phyloP scores from a whole-genome alignment of 1,140 invertebrate species.

The Cotesia chilonis region DNA sequence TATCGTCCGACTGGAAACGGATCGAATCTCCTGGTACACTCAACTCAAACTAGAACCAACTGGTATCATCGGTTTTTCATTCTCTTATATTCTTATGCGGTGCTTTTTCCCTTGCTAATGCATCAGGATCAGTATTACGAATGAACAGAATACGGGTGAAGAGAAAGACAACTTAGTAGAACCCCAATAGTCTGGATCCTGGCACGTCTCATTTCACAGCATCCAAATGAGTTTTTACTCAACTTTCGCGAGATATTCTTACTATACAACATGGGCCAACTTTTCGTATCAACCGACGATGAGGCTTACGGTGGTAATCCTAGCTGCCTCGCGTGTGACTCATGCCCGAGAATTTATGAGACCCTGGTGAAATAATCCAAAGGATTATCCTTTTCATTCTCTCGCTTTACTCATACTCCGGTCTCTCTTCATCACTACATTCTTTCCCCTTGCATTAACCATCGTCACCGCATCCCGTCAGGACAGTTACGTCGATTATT shows the following conservation, averaged over 20 bases:
- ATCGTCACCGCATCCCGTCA: background rate
- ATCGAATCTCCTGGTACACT: slow-evolving; percentile 29
- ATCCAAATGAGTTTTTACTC: slow-evolving; percentile 39
- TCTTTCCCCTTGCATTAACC: slow-evolving; percentile 2
- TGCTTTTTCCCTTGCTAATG: slow-evolving; percentile 1
- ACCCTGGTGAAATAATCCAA: slow-evolving; percentile 30
- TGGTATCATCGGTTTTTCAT: background rate
- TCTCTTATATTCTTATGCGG: background rate
- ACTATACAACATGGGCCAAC: slow-evolving; percentile 23
- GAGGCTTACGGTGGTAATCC: slow-evolving; percentile 27
- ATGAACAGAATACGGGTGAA: background rate
- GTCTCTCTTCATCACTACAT: slow-evolving; percentile 2
- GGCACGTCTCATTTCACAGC: slow-evolving; percentile 41
- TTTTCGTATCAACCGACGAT: background rate
- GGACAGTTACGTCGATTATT: slow-evolving; percentile 25
- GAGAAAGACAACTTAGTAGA: background rate
- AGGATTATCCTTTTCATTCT: slow-evolving; percentile 26
- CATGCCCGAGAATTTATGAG: slow-evolving; percentile 38
- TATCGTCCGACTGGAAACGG: slow-evolving; percentile 30
- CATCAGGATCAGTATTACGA: background rate
- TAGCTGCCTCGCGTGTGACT: slow-evolving; percentile 30
- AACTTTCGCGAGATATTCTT: slow-evolving; percentile 28
- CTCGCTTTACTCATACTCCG: background rate
- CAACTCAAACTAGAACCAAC: background rate
- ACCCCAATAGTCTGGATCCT: slow-evolving; percentile 10